Conservation (phyloP, 2,888 invertebrate species). For the Cremastinae sp. region DNA sequence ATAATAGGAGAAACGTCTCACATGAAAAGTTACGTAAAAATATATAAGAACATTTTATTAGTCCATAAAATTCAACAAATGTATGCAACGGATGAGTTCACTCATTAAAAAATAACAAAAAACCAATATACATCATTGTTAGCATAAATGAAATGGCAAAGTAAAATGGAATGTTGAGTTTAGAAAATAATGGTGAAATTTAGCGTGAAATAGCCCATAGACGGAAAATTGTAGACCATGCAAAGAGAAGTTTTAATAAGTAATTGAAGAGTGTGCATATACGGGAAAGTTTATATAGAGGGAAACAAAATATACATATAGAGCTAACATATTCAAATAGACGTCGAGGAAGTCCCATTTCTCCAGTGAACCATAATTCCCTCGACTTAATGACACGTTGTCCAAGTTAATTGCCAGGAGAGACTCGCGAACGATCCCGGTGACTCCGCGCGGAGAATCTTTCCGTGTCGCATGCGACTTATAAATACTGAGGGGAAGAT, state of each 20-base stretch:
- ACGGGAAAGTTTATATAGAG: slow-evolving; percentile 9
- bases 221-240: background rate
- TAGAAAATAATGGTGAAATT: background rate
- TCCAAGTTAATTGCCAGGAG: slow-evolving; percentile 51
- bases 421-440: slow-evolving; percentile 20
- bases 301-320: background rate
- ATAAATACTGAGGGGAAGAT: slow-evolving; percentile 39
- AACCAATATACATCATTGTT: too few relatives aligned
- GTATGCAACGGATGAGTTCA: too few relatives aligned
- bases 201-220: slow-evolving; percentile 1
- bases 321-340: slow-evolving; percentile 2
- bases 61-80: too few relatives aligned
- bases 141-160: too few relatives aligned
- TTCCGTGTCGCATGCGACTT: slow-evolving; percentile 27
- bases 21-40: too few relatives aligned
- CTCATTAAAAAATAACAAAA: too few relatives aligned
- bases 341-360: slow-evolving; percentile 39
- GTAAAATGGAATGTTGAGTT: too few relatives aligned
- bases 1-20: too few relatives aligned
- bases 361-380: slow-evolving; percentile 46
- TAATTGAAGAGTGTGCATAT: background rate
- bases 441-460: slow-evolving; percentile 3
- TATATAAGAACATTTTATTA: too few relatives aligned
- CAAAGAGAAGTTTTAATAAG: slow-evolving; percentile 16
- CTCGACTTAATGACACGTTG: slow-evolving; percentile 56